Conservation (phyloP, 2,113 vertebrate genomes). For the Paramisgurnus dabryanus region DNA sequence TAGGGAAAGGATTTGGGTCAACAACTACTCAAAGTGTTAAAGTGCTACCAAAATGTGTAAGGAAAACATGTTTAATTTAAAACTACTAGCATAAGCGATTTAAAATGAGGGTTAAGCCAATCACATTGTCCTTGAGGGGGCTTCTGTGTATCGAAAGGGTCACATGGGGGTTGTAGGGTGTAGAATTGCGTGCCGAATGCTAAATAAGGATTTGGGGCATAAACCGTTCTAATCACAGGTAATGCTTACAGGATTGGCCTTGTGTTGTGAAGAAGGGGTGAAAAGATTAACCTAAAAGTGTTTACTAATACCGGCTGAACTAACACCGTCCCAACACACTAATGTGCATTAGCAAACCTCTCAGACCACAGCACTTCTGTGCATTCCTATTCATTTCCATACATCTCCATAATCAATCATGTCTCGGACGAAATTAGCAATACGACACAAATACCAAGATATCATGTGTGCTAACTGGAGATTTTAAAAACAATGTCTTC, state of each 20-base stretch:
- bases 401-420: too few species aligned
- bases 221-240: constrained; percentile 20
- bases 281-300: constrained; percentile 22
- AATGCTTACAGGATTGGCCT: constrained; percentile 3
- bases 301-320: background rate
- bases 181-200: background rate
- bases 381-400: background rate
- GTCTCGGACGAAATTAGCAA: too few species aligned
- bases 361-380: background rate
- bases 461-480: background rate
- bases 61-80: too few species aligned
- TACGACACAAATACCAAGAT: constrained; percentile 6
- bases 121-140: background rate
- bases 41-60: too few species aligned
- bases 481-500: constrained; percentile 14
- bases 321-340: background rate
- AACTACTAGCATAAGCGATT: too few species aligned
- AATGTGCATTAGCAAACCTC: constrained; percentile 15
- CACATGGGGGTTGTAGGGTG: background rate
- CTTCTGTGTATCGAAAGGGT: constrained; percentile 12
- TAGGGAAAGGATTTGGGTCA: too few species aligned
- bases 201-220: constrained; percentile 6
- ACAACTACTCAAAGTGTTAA: too few species aligned
- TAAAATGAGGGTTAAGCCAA: constrained; percentile 17
- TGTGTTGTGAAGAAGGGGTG: constrained; percentile 10